Conservation (phyloP, 2,888 invertebrate species). For the Metacarcinus magister region DNA sequence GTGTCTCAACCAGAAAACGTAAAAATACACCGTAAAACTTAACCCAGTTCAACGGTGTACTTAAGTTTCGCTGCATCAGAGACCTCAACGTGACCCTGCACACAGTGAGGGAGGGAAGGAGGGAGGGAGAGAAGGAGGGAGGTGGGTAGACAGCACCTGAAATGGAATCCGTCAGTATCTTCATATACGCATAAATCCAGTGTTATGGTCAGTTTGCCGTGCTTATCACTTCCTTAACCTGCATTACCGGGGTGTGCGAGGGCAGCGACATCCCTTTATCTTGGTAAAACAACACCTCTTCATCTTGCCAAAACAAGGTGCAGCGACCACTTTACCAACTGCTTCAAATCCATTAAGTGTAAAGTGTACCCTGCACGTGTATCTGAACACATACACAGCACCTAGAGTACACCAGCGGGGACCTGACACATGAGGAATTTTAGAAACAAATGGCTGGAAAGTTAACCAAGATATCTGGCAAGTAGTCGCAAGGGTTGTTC, state of each 20-base stretch:
- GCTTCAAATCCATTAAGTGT: background rate
- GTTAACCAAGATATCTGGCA: background rate
- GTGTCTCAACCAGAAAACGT: too few relatives aligned
- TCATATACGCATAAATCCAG: background rate
- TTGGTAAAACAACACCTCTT: slow-evolving; percentile 5
- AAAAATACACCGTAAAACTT: too few relatives aligned
- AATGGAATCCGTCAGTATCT: background rate
- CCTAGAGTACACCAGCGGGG: background rate
- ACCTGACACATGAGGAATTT: background rate
- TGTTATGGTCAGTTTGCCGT: background rate
- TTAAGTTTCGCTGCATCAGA: too few relatives aligned
- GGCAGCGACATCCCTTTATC: background rate
- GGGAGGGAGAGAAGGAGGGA: too few relatives aligned
- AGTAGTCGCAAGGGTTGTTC: background rate
- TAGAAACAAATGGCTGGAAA: background rate
- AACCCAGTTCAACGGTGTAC: too few relatives aligned
- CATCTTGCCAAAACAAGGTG: slow-evolving; percentile 1
- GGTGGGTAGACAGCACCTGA: too few relatives aligned
- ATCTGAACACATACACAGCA: background rate
- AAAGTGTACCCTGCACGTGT: background rate
- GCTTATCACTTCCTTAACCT: background rate
- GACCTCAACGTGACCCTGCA: too few relatives aligned
- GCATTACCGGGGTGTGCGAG: background rate
- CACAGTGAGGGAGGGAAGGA: too few relatives aligned
- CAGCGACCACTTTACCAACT: background rate